Evolutionary conservation across 2,888 invertebrate genomes (phyloP).

Genomic region (Dasysyrphus albostriatus): DNA sequence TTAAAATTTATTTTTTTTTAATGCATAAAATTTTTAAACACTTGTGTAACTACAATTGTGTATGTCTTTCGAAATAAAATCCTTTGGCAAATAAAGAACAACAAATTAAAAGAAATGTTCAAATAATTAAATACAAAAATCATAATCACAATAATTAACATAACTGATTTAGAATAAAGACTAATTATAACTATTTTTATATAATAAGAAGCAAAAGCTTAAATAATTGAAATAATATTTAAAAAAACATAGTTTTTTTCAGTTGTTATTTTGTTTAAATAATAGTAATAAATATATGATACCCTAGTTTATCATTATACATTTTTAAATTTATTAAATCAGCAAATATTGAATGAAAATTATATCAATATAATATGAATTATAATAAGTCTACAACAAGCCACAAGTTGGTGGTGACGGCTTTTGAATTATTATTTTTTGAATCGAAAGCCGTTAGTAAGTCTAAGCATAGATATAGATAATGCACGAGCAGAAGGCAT

Average conservation of each 20-base stretch:
- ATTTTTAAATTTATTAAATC: slow-evolving; percentile 39
- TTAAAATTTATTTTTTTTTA: slow-evolving; percentile 53
- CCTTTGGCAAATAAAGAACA: slow-evolving; percentile 59
- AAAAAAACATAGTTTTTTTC: slow-evolving; percentile 41
- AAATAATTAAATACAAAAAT: slow-evolving; percentile 30
- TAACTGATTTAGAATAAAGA: slow-evolving; percentile 30
- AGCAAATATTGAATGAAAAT: slow-evolving; percentile 52
- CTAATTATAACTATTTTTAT: background rate
- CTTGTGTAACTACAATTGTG: slow-evolving; percentile 36
- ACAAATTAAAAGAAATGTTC: slow-evolving; percentile 23
- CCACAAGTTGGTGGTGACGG: slow-evolving; percentile 69
- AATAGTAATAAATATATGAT: slow-evolving; percentile 50
- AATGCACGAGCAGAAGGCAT: slow-evolving; percentile 74
- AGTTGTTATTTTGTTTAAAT: slow-evolving; percentile 29
- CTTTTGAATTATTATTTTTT: slow-evolving; percentile 28
- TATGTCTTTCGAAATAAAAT: slow-evolving; percentile 25
- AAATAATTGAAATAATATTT: slow-evolving; percentile 23
- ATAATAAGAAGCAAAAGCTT: slow-evolving; percentile 53
- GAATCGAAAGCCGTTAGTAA: slow-evolving; percentile 45
- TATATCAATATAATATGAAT: slow-evolving; percentile 32
- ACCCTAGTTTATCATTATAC: slow-evolving; percentile 20
- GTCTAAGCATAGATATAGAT: slow-evolving; percentile 66
- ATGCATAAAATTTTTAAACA: slow-evolving; percentile 28
- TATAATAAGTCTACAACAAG: slow-evolving; percentile 67
- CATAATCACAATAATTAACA: slow-evolving; percentile 55